A percentile compares a stretch with the other conserved stretches of the same genome.
phyloP scores from a whole-genome alignment of 1,140 invertebrate genomes.

The Dysdera silvatica region DNA sequence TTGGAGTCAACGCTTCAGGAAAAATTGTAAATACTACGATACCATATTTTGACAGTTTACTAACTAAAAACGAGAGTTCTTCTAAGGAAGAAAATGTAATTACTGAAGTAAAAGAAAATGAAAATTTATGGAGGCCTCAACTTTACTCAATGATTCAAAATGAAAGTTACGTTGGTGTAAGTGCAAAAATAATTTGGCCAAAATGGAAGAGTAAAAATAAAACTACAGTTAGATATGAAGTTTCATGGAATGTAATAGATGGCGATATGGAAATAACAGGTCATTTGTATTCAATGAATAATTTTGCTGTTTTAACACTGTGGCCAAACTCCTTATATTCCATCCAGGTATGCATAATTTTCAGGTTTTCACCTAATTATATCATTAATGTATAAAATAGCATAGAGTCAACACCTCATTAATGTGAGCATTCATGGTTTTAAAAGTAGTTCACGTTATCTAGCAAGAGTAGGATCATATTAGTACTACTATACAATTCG shows the following conservation, averaged over 20 bases:
- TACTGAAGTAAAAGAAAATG: not conserved
- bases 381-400: too few species aligned
- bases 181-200: slow-evolving; percentile 36
- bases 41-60: too few species aligned
- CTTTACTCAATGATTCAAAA: slow-evolving; percentile 4
- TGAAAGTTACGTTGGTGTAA: slow-evolving; percentile 12
- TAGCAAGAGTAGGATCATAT: too few species aligned
- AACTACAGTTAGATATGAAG: slow-evolving; percentile 56
- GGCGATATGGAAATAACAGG: slow-evolving; percentile 61
- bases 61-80: too few species aligned
- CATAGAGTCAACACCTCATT: too few species aligned
- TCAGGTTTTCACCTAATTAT: too few species aligned
- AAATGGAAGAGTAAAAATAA: slow-evolving; percentile 31
- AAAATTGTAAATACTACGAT: too few species aligned
- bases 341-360: slow-evolving; percentile 58
- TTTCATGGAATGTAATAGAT: slow-evolving; percentile 73
- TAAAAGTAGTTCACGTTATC: too few species aligned
- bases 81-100: too few species aligned
- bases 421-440: too few species aligned
- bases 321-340: slow-evolving; percentile 72
- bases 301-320: slow-evolving; percentile 62
- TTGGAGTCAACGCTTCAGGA: too few species aligned
- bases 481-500: too few species aligned
- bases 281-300: slow-evolving; percentile 70
- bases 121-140: slow-evolving; percentile 16